Conservation (phyloP, 2,113 vertebrate genomes). For the Semicossyphus pulcher region DNA sequence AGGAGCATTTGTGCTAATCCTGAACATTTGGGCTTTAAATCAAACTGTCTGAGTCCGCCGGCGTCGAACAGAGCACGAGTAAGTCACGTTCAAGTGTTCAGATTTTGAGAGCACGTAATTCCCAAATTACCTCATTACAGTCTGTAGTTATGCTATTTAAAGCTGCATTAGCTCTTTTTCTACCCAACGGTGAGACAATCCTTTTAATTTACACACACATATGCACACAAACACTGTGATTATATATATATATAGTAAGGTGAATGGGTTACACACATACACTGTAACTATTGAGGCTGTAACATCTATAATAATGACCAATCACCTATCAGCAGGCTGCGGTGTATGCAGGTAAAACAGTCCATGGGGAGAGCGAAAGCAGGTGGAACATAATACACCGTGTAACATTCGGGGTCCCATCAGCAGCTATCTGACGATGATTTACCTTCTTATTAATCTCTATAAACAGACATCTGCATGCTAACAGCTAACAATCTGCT, state of each 20-base stretch:
- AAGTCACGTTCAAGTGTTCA: constrained; percentile 39
- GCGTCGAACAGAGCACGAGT: constrained; percentile 16
- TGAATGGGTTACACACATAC: not conserved
- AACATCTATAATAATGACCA: no score
- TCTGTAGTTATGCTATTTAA: constrained; percentile 28
- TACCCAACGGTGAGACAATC: not conserved
- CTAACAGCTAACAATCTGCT: no score
- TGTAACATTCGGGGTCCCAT: no score
- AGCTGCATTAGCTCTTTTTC: constrained; percentile 12
- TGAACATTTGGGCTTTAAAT: constrained; percentile 62
- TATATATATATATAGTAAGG: not conserved
- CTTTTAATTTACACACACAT: constrained; percentile 39
- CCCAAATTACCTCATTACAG: constrained; percentile 30
- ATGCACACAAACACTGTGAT: constrained; percentile 1
- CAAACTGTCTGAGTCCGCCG: constrained; percentile 53
- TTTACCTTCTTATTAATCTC: no score
- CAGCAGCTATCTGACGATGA: no score
- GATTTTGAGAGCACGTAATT: constrained; percentile 22
- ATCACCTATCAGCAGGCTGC: no score
- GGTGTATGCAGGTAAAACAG: no score
- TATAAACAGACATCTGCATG: no score
- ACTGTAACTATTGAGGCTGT: not conserved
- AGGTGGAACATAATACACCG: no score
- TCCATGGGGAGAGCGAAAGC: no score
- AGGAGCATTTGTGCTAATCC: constrained; percentile 54